Conservation (phyloP, 2,797 vertebrate species). For the Sphenopsis melanotis region DNA sequence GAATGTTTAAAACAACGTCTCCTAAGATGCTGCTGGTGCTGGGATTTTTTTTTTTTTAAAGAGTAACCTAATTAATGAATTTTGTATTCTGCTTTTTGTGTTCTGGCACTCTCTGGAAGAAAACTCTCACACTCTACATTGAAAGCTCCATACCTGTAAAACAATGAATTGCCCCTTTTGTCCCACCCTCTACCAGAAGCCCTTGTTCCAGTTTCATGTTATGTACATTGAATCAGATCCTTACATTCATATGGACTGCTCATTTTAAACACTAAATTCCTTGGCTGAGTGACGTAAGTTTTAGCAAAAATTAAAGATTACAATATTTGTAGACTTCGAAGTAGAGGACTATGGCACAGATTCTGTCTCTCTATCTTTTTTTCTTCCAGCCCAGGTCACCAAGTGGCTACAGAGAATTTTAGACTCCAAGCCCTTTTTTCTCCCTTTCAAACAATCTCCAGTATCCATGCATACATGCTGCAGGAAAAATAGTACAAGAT, state of each 20-base stretch:
- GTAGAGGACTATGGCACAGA: not conserved
- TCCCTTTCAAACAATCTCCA: not conserved
- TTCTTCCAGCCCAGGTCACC: not conserved
- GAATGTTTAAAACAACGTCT: not conserved
- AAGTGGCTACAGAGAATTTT: not conserved
- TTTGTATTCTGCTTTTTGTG: not conserved
- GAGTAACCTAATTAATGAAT: not conserved
- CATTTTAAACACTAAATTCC: not conserved
- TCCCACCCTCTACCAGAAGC: not conserved
- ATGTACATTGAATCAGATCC: not conserved
- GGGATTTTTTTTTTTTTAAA: not conserved
- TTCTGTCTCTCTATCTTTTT: not conserved
- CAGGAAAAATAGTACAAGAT: not conserved
- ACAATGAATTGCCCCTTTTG: not conserved
- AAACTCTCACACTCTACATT: not conserved
- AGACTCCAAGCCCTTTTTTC: not conserved
- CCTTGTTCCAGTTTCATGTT: not conserved
- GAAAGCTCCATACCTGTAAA: not conserved
- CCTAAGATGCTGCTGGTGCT: not conserved
- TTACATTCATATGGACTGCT: not conserved
- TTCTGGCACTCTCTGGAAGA: not conserved
- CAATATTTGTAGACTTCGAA: not conserved
- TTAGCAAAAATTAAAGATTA: not conserved
- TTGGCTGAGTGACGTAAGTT: not conserved
- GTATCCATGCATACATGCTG: not conserved